These are phyloP conservation scores for Corythaeola cristata DNA, from an alignment of 2,113 vertebrate genomes.

Conservation along the genomic window DNA sequence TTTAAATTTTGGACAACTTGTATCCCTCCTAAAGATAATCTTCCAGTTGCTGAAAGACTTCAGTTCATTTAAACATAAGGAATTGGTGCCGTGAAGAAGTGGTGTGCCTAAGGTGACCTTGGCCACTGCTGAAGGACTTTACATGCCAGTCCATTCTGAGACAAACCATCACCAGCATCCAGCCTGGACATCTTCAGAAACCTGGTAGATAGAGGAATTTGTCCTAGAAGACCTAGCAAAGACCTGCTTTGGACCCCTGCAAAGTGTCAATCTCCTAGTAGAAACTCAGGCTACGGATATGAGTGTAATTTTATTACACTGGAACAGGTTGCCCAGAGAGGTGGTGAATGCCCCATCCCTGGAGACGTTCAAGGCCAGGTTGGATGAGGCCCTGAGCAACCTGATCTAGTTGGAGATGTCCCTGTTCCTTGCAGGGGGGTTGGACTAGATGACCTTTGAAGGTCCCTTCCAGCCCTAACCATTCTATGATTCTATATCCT, in stretches of 20 bases:
- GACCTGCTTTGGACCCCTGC: background rate
- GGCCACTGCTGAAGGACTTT: background rate
- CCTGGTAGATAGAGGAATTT: background rate
- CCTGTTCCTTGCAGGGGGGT: no score
- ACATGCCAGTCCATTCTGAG: background rate
- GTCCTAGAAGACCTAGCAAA: background rate
- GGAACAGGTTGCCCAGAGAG: no score
- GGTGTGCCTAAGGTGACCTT: background rate
- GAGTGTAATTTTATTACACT: no score
- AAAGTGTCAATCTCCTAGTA: background rate
- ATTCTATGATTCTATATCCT: no score
- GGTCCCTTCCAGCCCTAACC: no score
- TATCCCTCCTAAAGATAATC: background rate
- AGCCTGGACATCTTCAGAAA: background rate
- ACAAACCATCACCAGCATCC: background rate
- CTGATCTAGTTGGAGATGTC: no score
- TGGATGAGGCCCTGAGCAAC: no score
- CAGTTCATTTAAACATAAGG: background rate
- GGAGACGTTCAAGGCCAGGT: no score
- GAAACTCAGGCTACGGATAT: background rate
- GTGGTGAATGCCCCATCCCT: no score
- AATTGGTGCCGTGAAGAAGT: background rate
- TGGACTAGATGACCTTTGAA: no score
- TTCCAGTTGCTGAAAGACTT: background rate
- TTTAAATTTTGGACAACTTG: background rate